phyloP scores from a whole-genome alignment of 2,113 vertebrate genomes.

The Monopterus albus region DNA sequence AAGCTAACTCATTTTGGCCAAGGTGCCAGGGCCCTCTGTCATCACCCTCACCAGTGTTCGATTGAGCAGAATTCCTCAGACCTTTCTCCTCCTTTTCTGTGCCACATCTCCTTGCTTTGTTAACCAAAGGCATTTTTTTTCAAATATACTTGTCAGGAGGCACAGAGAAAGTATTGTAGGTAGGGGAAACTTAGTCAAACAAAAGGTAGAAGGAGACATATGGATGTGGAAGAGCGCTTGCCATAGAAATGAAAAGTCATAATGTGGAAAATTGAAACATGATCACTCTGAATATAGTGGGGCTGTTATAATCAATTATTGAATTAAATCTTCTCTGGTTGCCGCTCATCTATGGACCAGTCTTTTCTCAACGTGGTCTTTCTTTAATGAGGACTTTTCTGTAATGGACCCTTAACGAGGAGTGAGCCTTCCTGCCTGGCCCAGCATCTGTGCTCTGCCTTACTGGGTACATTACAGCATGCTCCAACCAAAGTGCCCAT shows the following conservation, averaged over 20 bases:
- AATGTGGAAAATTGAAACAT: constrained; percentile 47
- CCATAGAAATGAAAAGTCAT: too few relatives aligned
- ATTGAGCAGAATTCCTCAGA: constrained; percentile 59
- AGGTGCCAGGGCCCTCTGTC: constrained; percentile 63
- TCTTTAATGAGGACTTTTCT: constrained; percentile 75
- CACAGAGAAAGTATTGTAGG: constrained; percentile 13
- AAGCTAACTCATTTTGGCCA: constrained; percentile 73
- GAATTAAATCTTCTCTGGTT: constrained; percentile 54
- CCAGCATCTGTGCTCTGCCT: constrained; percentile 79
- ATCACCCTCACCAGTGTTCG: constrained; percentile 60
- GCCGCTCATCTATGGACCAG: constrained; percentile 46
- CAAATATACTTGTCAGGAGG: constrained; percentile 44
- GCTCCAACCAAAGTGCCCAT: constrained; percentile 73
- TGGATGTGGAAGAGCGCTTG: too few relatives aligned
- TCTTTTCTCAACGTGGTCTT: constrained; percentile 65
- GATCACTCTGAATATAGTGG: constrained; percentile 36
- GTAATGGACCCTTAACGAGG: constrained; percentile 79
- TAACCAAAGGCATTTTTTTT: constrained; percentile 51
- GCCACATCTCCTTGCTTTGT: constrained; percentile 34
- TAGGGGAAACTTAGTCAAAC: constrained; percentile 27
- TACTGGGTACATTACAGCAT: constrained; percentile 73
- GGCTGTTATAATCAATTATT: constrained; percentile 56
- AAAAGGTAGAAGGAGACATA: constrained; percentile 8
- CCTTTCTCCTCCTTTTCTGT: constrained; percentile 24
- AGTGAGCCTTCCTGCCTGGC: constrained; percentile 76